A percentile compares a stretch with the other conserved stretches of the same genome.
phyloP scores from a whole-genome alignment of 2,113 vertebrate genomes.

The Actinemys pallida region DNA sequence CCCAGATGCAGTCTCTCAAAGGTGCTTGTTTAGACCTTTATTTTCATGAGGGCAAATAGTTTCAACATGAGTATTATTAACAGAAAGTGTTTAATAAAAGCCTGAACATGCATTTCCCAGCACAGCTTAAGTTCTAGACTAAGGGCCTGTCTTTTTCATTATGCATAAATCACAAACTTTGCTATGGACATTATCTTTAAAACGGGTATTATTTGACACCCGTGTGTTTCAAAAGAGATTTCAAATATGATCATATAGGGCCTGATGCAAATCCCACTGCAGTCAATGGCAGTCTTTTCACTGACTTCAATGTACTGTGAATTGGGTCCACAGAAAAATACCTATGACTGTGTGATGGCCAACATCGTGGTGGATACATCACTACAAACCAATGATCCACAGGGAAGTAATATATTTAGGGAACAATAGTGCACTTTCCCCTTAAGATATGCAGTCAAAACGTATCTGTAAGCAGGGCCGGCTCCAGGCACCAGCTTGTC shows the following conservation, averaged over 20 bases:
- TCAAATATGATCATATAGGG: background rate
- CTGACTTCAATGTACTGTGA: background rate
- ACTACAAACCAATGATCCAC: background rate
- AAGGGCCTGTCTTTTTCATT: background rate
- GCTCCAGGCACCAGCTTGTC: no score
- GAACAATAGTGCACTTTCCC: background rate
- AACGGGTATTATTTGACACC: background rate
- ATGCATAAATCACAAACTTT: background rate
- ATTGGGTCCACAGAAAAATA: background rate
- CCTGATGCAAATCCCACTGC: background rate
- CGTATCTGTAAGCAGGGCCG: background rate
- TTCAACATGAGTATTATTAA: background rate
- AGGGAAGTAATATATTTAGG: background rate
- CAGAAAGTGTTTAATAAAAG: slow-evolving; percentile 37
- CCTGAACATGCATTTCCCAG: slow-evolving; percentile 6
- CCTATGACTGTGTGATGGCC: background rate
- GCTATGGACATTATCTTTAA: background rate
- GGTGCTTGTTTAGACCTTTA: slow-evolving; percentile 27
- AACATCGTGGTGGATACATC: background rate
- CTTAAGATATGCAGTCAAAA: background rate
- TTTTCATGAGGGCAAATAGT: slow-evolving; percentile 34
- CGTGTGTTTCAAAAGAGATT: background rate
- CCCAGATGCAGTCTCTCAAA: slow-evolving; percentile 34
- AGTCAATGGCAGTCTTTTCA: background rate
- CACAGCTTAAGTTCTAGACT: background rate